Conservation (phyloP, 2,113 vertebrate species). For the Prochilodus magdalenae region DNA sequence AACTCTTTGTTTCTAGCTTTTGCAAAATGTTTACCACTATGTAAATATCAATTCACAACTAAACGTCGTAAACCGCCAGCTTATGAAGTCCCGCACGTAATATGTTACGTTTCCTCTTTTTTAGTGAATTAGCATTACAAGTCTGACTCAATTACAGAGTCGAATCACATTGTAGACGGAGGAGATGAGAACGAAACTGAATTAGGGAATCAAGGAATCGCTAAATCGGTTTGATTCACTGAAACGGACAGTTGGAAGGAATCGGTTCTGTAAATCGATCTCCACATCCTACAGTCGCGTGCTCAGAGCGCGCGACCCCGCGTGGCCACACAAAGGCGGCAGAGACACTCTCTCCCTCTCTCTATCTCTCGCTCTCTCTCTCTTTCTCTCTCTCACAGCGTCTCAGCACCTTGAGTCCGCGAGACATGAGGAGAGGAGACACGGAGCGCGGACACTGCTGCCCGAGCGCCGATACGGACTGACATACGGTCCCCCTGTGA, state of each 20-base stretch:
- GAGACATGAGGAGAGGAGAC: conserved; percentile 13
- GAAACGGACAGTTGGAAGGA: not conserved
- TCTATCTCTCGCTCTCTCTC: too few relatives aligned
- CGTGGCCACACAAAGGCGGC: conserved; percentile 38
- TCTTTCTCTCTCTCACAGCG: too few relatives aligned
- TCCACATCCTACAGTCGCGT: not conserved
- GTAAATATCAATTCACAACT: too few relatives aligned
- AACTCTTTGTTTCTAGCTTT: too few relatives aligned
- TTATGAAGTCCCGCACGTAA: too few relatives aligned
- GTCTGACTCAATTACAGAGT: too few relatives aligned
- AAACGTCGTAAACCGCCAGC: too few relatives aligned
- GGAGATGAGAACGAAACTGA: too few relatives aligned
- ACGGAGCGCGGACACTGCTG: conserved; percentile 4
- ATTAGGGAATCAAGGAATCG: not conserved
- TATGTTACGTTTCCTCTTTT: too few relatives aligned
- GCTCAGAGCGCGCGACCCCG: conserved; percentile 37
- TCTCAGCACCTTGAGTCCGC: not conserved
- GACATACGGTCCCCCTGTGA: not conserved
- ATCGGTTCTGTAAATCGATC: not conserved
- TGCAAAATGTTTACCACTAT: too few relatives aligned
- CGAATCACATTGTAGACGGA: too few relatives aligned
- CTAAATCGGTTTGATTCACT: not conserved
- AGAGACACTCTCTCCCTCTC: not conserved
- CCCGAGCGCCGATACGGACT: not conserved
- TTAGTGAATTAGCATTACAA: too few relatives aligned